Evolutionary conservation across 2,888 invertebrate species (phyloP), one percentile per base, ranked within the genome.

Genomic region (Branchipolynoe longqiensis): DNA sequence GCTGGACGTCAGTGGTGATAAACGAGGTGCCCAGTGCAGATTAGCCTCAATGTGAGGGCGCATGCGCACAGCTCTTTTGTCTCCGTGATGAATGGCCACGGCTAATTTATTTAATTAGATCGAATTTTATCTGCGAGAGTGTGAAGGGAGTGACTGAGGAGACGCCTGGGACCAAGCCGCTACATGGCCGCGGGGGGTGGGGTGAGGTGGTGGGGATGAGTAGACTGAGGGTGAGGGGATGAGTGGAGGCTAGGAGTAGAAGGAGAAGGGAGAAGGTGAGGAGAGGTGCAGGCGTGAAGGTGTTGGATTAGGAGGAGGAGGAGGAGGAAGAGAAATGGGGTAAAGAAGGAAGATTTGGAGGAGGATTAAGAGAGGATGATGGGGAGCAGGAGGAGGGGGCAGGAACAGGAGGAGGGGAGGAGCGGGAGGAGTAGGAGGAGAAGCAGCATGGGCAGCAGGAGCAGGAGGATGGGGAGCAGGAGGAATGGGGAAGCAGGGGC

Each of bases 51-150:
- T 36, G 31, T 2, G 31, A 1, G 22, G 38, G n/a, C n/a, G n/a
- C n/a, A n/a, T n/a, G n/a, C n/a, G n/a, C n/a, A n/a, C 25, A 14
- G 36, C 38, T 69, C 69, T 38, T 69, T 69, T 69, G 69, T 69
- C 69, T 36, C 1, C 8, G 22, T 69, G 69, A 69, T 69, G 33
- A 69, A 69, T 69, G 38, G 69, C 12, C 69, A 14, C 25, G 38
- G 69, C 69, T 69, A 69, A 69, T 69, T 69, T 69, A 33, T 69
- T 69, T 69, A 69, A 69, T 69, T 69, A 69, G 69, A 69, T 69
- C 36, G 69, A 69, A 69, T 69, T 3, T 69, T 69, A 69, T 69
- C 36, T 69, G 69, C 33, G 62, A 56, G 56, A 56, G n/a, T 2
- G 56, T 56, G 56, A 69, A 64, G 8, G 64, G 8, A 64, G 64